Base-by-base conservation (phyloP, 2,888 invertebrate species). In the Phortica okadai region DNA sequence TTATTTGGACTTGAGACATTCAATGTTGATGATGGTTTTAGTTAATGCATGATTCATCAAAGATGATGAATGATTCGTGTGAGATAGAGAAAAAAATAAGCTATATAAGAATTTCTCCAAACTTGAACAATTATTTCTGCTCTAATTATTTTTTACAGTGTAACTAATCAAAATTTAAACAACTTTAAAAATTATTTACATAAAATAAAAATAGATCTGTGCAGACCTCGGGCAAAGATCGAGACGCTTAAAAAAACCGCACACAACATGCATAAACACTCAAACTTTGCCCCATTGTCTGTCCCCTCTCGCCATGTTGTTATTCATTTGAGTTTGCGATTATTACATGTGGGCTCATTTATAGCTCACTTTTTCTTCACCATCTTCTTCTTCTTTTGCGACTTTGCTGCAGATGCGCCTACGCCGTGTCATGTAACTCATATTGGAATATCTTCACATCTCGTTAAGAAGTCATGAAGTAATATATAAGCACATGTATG, bases 341-440 rank as follows among this genome's bases (percentile, higher is more conserved):
- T 25, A 25, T 8, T 62, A 62, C 33, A 33, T 62, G 62, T 62
- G 62, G 62, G 62, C 62, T 21, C 25, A 62, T 62, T 25, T 62
- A 62, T 62, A 62, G 62, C 62, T 25, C 8, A 62, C 16, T 62
- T 56, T 56, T 56, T 56, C 56, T 2, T 33, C 2, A 33, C 1
- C 33, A 2, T 50, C 50, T 50, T 8, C 50, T 50, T 50, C 8
- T 8, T 50, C 14, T 6, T 50, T 6, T 6, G 6, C 14, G 10
- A 11, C 50, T 50, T 8, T 11, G 50, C 50, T 33, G 14, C 14
- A 50, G 50, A 14, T 50, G 14, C 50, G 50, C 50, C 50, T 50
- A 50, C 50, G 50, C 50, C 8, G 50, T 11, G 50, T 50, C 14
- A 50, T 50, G 50, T 50, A 50, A 50, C 50, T 50, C 10, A 14